Conservation (phyloP, 2,113 vertebrate species). For the Semnornis frantzii region DNA sequence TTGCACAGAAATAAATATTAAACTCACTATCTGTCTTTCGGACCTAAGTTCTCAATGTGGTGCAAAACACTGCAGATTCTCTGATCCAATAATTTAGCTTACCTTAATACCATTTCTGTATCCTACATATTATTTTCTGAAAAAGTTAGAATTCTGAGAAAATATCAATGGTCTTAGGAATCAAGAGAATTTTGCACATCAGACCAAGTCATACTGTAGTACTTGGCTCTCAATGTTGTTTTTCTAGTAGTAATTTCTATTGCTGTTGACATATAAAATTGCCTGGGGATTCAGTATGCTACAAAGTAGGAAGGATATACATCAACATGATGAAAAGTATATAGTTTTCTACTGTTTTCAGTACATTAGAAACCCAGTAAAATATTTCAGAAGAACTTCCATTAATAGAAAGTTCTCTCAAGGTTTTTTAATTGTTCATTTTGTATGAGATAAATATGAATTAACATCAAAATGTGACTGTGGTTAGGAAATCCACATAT, state of each 20-base stretch:
- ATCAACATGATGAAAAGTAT: not conserved
- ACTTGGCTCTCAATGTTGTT: not conserved
- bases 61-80: not conserved
- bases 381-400: not conserved
- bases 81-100: not conserved
- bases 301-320: not conserved
- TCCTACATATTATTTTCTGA: not conserved
- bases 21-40: not conserved
- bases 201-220: not conserved
- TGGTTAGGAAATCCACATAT: not conserved
- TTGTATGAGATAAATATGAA: not conserved
- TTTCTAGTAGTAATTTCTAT: not conserved
- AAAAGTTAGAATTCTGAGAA: not conserved
- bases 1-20: not conserved
- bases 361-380: not conserved
- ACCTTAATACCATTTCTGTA: not conserved
- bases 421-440: not conserved
- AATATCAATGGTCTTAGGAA: not conserved
- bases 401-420: not conserved
- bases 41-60: not conserved
- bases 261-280: not conserved
- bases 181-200: not conserved
- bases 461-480: not conserved
- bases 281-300: not conserved
- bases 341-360: not conserved